A percentile compares a stretch with the other conserved stretches of the same genome.
Evolutionary conservation across 2,113 vertebrate species (phyloP).

Genomic region (Labeo catla): DNA sequence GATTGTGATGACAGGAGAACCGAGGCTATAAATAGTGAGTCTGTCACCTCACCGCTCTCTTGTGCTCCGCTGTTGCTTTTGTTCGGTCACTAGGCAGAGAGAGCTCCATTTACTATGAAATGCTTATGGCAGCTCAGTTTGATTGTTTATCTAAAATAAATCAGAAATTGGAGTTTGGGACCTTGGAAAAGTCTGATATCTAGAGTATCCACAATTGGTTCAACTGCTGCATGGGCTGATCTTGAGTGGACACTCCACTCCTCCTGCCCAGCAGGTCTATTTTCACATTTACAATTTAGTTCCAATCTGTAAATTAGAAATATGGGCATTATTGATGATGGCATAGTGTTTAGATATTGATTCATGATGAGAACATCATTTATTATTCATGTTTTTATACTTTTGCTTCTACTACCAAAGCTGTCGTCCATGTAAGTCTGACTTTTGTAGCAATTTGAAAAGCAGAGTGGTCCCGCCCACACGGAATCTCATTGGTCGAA

Average conservation of each 20-base stretch:
- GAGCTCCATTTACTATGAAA: not conserved
- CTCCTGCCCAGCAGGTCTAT: not conserved
- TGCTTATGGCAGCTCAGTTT: not conserved
- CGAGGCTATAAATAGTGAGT: not conserved
- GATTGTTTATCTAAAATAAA: not conserved
- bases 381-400: not conserved
- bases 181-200: not conserved
- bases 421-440: too few species aligned
- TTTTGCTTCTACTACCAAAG: not conserved
- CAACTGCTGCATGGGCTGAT: not conserved
- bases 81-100: not conserved
- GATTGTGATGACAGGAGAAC: not conserved
- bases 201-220: accelerated
- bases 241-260: not conserved
- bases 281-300: not conserved
- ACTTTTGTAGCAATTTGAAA: not conserved
- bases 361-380: not conserved
- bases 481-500: not conserved
- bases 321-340: not conserved
- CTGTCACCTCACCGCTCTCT: not conserved
- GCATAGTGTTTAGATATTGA: not conserved
- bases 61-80: not conserved
- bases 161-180: not conserved
- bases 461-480: not conserved
- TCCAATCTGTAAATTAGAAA: not conserved